Percentiles rank a stretch among this genome's conserved stretches.
phyloP scores from a whole-genome alignment of 2,113 vertebrate genomes.

The Zosterops borbonicus region DNA sequence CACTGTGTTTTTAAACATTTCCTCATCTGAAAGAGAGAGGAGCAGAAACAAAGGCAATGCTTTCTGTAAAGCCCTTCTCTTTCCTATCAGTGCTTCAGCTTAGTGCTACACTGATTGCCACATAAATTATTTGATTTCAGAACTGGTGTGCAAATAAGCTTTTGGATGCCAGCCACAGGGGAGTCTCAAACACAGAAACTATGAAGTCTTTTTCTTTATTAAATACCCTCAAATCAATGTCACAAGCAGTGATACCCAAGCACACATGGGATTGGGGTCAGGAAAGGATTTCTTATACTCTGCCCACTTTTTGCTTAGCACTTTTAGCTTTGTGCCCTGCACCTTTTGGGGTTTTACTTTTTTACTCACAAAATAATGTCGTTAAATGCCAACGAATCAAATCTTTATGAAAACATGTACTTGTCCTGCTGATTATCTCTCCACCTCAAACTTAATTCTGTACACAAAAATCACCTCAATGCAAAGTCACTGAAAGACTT shows the following conservation, averaged over 20 bases:
- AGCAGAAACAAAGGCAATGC: not conserved
- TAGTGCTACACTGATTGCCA: not conserved
- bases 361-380: not conserved
- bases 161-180: slow-evolving; percentile 1
- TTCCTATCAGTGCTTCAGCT: not conserved
- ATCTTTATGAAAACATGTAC: not conserved
- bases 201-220: not conserved
- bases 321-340: not conserved
- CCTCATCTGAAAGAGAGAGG: not conserved
- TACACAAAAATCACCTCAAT: not conserved
- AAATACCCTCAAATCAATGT: slow-evolving; percentile 3
- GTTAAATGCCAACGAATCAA: not conserved
- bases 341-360: not conserved
- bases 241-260: not conserved
- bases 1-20: not conserved
- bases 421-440: not conserved
- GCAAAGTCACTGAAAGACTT: not conserved
- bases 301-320: not conserved
- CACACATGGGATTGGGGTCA: not conserved
- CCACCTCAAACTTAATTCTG: not conserved
- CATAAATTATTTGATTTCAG: not conserved
- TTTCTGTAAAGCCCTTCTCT: not conserved
- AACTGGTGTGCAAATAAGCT: not conserved
- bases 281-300: not conserved
- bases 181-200: not conserved